phyloP scores from a whole-genome alignment of 2,888 invertebrate species.

The Drosophila kuntzei region DNA sequence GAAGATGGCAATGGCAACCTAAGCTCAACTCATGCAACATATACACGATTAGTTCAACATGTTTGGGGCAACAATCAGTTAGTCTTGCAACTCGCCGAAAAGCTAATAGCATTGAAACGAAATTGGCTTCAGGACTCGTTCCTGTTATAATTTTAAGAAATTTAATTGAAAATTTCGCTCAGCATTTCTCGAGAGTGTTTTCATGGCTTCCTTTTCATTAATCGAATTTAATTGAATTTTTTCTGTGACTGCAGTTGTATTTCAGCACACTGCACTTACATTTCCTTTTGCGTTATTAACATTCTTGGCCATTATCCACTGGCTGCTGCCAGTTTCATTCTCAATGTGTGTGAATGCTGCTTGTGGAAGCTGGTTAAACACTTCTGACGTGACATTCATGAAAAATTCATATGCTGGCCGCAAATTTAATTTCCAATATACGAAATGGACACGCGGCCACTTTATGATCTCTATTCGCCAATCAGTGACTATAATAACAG shows the following conservation, averaged over 20 bases:
- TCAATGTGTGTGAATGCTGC: neutral
- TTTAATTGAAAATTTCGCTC: slow-evolving; percentile 7
- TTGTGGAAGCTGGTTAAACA: slow-evolving; percentile 9
- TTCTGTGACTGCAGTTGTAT: slow-evolving; percentile 9
- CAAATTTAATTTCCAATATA: slow-evolving; percentile 44
- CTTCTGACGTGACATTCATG: slow-evolving; percentile 52
- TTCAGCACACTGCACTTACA: slow-evolving; percentile 19
- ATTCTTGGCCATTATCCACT: slow-evolving; percentile 49
- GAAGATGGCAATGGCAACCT: slow-evolving; percentile 16
- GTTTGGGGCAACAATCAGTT: neutral
- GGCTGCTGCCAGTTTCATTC: slow-evolving; percentile 7
- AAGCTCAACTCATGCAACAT: slow-evolving; percentile 20
- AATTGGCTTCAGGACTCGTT: slow-evolving; percentile 15
- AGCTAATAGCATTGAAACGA: slow-evolving; percentile 21
- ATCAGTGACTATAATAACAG: slow-evolving; percentile 17
- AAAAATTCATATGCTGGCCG: slow-evolving; percentile 34
- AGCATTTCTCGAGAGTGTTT: slow-evolving; percentile 8
- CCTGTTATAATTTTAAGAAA: slow-evolving; percentile 3
- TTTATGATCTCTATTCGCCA: slow-evolving; percentile 22
- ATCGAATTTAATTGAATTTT: slow-evolving; percentile 44
- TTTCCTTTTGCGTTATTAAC: slow-evolving; percentile 40
- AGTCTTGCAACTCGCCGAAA: slow-evolving; percentile 24
- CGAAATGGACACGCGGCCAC: slow-evolving; percentile 13
- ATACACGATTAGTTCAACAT: slow-evolving; percentile 24
- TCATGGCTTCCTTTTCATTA: slow-evolving; percentile 12